Evolutionary conservation across 1,140 invertebrate species (phyloP).

Genomic region (Drosophila teissieri): DNA sequence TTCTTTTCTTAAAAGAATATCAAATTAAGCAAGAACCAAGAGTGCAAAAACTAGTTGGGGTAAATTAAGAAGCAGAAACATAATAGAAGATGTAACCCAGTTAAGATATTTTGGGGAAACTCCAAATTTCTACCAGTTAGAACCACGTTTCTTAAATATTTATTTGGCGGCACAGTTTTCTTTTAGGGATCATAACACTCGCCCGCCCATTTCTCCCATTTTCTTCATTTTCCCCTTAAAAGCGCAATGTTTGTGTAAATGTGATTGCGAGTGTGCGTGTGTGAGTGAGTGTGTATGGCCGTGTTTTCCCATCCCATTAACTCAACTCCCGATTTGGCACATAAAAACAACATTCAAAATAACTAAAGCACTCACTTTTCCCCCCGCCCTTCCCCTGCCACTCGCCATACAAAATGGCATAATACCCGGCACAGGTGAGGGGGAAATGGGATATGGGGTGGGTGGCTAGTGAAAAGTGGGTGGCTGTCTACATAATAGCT

Average conservation of each 20-base stretch:
- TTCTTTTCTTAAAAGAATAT: constrained; percentile 21
- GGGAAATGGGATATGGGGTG: not conserved
- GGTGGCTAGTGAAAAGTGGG: constrained; percentile 16
- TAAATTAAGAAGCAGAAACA: constrained; percentile 3
- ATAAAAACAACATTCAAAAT: constrained; percentile 54
- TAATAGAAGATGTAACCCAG: too few relatives aligned
- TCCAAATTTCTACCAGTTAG: constrained; percentile 4
- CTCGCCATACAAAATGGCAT: constrained; percentile 20
- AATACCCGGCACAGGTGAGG: constrained; percentile 20
- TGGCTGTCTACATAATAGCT: constrained; percentile 34
- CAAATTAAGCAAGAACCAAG: not conserved
- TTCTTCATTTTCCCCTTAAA: constrained; percentile 11
- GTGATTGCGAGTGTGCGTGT: constrained; percentile 9
- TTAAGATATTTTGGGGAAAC: not conserved
- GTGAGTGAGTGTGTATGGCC: constrained; percentile 2
- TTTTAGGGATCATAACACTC: constrained; percentile 22
- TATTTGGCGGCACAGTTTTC: constrained; percentile 25
- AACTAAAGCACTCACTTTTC: constrained; percentile 48
- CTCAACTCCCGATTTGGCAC: constrained; percentile 50
- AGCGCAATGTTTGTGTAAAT: constrained; percentile 37
- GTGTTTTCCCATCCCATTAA: constrained; percentile 51
- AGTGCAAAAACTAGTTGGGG: constrained; percentile 4
- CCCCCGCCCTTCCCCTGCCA: not conserved
- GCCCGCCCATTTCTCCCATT: not conserved
- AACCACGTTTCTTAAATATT: constrained; percentile 18